Percentiles rank a stretch among this genome's conserved stretches.
Evolutionary conservation across 2,888 invertebrate genomes (phyloP).

Genomic region (Eupithecia subfuscata): DNA sequence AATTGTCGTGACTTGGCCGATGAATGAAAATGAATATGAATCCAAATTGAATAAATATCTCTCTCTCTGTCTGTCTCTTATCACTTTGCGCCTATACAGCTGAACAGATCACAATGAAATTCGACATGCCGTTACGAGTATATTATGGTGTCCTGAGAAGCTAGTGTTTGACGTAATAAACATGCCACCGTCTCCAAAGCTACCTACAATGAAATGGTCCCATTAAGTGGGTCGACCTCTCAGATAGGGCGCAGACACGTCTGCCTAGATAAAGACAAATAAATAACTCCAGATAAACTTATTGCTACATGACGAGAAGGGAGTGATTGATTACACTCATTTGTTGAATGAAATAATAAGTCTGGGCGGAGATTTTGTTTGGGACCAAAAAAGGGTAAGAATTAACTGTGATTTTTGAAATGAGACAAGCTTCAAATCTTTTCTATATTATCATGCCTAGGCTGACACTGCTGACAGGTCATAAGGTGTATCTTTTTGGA

Average conservation of each 20-base stretch:
- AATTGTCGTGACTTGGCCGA: neutral
- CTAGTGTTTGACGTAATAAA: constrained; percentile 11
- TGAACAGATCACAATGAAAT: neutral
- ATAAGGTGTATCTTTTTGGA: neutral
- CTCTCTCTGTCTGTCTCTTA: neutral
- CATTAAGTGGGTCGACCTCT: constrained; percentile 32
- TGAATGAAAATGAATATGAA: neutral
- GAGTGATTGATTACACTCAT: constrained; percentile 16
- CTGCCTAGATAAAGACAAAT: constrained; percentile 38
- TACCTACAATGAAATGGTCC: constrained; percentile 26
- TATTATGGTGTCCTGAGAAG: neutral
- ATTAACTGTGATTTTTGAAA: neutral
- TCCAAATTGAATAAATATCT: neutral
- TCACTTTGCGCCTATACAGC: neutral
- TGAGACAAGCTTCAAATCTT: neutral
- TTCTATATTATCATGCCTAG: neutral
- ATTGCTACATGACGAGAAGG: constrained; percentile 18
- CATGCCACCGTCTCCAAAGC: constrained; percentile 4
- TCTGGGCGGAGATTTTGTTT: neutral
- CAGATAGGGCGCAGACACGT: constrained; percentile 43
- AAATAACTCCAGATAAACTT: constrained; percentile 30
- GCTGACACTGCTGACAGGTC: neutral
- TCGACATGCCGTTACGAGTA: neutral
- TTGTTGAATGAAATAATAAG: constrained; percentile 14
- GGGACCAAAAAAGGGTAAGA: neutral